Evolutionary conservation across 2,113 vertebrate genomes (phyloP).

Genomic region (Hippoglossus stenolepis): DNA sequence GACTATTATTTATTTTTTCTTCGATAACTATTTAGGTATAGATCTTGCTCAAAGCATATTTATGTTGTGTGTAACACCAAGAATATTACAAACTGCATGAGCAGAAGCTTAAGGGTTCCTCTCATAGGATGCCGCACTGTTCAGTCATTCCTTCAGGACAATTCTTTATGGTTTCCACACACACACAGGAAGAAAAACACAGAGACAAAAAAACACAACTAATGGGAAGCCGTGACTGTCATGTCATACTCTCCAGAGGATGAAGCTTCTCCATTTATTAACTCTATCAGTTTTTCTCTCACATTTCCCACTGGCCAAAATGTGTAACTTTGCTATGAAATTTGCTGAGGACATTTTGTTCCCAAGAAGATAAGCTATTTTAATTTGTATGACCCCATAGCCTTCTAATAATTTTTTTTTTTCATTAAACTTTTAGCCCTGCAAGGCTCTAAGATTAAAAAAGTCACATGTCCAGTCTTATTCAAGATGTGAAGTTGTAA

Average conservation of each 20-base stretch:
- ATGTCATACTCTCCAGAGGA: background rate
- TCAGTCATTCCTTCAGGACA: no score
- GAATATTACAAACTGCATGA: background rate
- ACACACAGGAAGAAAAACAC: no score
- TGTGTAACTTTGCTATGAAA: background rate
- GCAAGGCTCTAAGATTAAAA: background rate
- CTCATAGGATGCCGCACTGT: no score
- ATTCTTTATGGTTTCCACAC: no score
- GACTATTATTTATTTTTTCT: no score
- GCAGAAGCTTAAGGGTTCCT: background rate
- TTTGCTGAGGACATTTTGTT: slow-evolving; percentile 13
- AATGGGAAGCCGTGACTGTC: background rate
- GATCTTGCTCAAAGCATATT: background rate
- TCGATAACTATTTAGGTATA: no score
- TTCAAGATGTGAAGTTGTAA: background rate
- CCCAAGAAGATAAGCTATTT: background rate
- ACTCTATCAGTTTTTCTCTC: no score
- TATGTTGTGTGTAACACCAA: background rate
- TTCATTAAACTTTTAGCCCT: background rate
- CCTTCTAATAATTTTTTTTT: slow-evolving; percentile 22
- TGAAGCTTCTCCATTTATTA: background rate
- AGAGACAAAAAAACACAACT: no score
- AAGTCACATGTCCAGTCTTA: background rate
- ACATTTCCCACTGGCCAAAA: background rate
- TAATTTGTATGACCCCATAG: background rate